Evolutionary conservation across 2,888 invertebrate species (phyloP).

Genomic region (Lydus trimaculatus): DNA sequence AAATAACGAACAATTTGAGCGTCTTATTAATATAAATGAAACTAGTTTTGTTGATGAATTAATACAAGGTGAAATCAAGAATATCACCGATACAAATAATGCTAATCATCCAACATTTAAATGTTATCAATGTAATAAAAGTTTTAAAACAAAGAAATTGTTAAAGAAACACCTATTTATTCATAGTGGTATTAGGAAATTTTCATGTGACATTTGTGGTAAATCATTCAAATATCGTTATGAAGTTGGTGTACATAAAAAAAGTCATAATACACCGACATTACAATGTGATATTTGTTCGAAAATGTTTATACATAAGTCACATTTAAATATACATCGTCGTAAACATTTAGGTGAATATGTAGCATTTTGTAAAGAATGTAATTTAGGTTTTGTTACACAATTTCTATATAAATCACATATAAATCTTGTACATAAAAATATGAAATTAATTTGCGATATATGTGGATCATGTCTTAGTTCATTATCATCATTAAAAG

Average conservation of each 20-base stretch:
- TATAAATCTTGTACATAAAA: conserved; percentile 47
- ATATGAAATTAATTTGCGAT: conserved; percentile 47
- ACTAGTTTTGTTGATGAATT: conserved; percentile 40
- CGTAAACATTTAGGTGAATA: conserved; percentile 64
- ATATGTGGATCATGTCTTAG: conserved; percentile 46
- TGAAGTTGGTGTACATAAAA: conserved; percentile 60
- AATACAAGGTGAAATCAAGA: conserved; percentile 23
- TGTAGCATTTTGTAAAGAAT: conserved; percentile 50
- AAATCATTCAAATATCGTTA: conserved; percentile 54
- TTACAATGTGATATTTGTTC: conserved; percentile 68
- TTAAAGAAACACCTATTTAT: conserved; percentile 53
- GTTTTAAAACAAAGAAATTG: conserved; percentile 52
- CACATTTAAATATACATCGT: conserved; percentile 67
- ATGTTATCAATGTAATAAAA: conserved; percentile 52
- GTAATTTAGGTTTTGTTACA: conserved; percentile 52
- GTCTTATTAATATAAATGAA: conserved; percentile 46
- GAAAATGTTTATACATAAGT: conserved; percentile 67
- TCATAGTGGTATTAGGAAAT: conserved; percentile 50
- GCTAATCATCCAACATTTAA: conserved; percentile 36
- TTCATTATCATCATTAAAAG: conserved; percentile 46
- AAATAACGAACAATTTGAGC: conserved; percentile 54
- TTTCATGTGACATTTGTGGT: conserved; percentile 53
- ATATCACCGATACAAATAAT: neutral
- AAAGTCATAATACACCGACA: conserved; percentile 65
- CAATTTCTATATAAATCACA: conserved; percentile 48